A percentile compares a stretch with the other conserved stretches of the same genome.
These are phyloP conservation scores for Phylloscopus collybita DNA, from an alignment of 2,797 vertebrate species.

Conservation along the genomic window DNA sequence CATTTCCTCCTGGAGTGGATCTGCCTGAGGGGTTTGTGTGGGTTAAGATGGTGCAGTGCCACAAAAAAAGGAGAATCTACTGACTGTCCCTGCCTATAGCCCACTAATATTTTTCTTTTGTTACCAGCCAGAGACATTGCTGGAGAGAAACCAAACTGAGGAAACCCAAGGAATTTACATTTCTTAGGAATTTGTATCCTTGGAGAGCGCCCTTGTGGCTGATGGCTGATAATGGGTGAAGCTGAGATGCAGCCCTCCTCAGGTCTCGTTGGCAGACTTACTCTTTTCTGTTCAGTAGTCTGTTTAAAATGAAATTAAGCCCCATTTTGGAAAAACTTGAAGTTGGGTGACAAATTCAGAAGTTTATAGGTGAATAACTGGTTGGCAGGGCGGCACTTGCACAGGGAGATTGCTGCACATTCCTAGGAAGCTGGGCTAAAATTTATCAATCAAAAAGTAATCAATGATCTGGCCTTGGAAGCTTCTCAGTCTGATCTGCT, in stretches of 20 bases:
- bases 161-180: background rate
- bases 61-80: background rate
- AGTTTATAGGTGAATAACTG: background rate
- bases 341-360: background rate
- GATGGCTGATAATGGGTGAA: background rate
- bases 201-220: background rate
- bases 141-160: background rate
- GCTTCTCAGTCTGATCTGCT: background rate
- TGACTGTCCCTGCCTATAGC: background rate
- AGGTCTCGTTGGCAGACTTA: background rate
- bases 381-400: background rate
- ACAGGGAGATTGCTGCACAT: accelerated
- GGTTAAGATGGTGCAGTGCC: background rate
- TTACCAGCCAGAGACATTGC: background rate
- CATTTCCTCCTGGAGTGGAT: background rate
- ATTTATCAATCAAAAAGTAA: background rate
- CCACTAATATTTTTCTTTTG: background rate
- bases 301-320: background rate
- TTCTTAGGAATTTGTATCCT: background rate
- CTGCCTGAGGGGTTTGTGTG: background rate
- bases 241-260: background rate
- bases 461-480: background rate
- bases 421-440: background rate
- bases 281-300: background rate
- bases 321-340: background rate